A percentile compares a stretch with the other conserved stretches of the same genome.
These are phyloP conservation scores for Oxycera nigricornis DNA, from an alignment of 2,888 invertebrate species.

Conservation along the genomic window DNA sequence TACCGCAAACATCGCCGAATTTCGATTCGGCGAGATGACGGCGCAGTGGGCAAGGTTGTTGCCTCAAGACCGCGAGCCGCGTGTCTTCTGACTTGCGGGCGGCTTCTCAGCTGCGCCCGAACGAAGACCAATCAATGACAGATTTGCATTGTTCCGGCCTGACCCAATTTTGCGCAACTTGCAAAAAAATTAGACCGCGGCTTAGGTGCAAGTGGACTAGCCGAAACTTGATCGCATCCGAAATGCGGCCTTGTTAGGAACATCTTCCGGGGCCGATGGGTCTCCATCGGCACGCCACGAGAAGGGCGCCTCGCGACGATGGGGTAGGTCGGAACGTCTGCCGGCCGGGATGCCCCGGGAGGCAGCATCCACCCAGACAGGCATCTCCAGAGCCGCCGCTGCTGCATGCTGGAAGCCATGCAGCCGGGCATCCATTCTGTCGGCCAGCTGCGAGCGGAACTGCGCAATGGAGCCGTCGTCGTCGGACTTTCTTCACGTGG, in stretches of 20 bases:
- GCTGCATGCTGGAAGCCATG: too few species aligned
- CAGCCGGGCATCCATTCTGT: too few species aligned
- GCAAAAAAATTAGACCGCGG: background rate
- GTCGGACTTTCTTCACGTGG: background rate
- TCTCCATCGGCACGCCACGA: too few species aligned
- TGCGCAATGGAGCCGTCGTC: background rate
- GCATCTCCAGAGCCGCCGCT: too few species aligned
- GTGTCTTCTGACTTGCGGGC: background rate
- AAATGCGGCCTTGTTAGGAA: background rate
- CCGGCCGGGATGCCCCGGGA: background rate
- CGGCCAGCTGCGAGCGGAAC: background rate
- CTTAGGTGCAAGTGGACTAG: background rate
- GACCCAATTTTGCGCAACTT: background rate
- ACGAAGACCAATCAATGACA: background rate
- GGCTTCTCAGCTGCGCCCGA: background rate
- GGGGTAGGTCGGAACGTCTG: slow-evolving; percentile 11
- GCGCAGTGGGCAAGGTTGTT: background rate
- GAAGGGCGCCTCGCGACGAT: background rate
- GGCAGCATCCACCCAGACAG: too few species aligned
- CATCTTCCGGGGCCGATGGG: too few species aligned
- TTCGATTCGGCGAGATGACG: background rate
- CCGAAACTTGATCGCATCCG: background rate
- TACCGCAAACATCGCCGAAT: background rate
- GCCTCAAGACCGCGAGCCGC: background rate
- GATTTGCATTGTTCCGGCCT: slow-evolving; percentile 17